phyloP scores from a whole-genome alignment of 2,113 vertebrate species.

The Prochilodus magdalenae region DNA sequence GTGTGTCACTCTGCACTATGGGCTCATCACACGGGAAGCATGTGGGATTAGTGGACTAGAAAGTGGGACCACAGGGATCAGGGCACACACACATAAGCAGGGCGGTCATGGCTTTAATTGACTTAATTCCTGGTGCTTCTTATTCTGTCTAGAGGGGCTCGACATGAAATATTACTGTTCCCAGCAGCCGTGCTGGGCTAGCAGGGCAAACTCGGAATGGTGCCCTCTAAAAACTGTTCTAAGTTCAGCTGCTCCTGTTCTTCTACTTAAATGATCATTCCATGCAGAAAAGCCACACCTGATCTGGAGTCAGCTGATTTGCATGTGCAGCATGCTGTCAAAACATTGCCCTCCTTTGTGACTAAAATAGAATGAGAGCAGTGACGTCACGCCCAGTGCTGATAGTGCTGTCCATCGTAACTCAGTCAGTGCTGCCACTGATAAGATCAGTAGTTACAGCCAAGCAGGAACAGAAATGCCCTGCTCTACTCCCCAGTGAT shows the following conservation, averaged over 20 bases:
- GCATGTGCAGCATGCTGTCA: neutral
- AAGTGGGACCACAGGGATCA: conserved; percentile 13
- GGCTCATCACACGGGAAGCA: conserved; percentile 32
- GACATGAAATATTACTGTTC: conserved; percentile 17
- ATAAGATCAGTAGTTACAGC: conserved; percentile 36
- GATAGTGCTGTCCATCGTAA: conserved; percentile 3
- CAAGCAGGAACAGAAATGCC: conserved; percentile 12
- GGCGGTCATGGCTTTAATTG: conserved; percentile 37
- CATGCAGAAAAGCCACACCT: neutral
- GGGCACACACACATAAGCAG: neutral
- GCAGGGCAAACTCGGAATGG: conserved; percentile 9
- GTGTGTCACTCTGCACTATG: conserved; percentile 19
- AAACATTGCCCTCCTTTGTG: conserved; percentile 34
- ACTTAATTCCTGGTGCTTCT: conserved; percentile 38
- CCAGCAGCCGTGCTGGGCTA: conserved; percentile 2
- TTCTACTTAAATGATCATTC: neutral
- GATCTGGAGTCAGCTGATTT: conserved; percentile 12
- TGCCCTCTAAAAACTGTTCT: conserved; percentile 30
- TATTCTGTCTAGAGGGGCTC: conserved; percentile 26
- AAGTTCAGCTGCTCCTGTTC: conserved; percentile 26
- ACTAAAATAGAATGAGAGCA: conserved; percentile 30
- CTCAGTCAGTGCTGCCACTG: conserved; percentile 13
- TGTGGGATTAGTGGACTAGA: conserved; percentile 32
- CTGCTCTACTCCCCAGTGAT: conserved; percentile 2
- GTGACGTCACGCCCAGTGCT: neutral